phyloP scores from a whole-genome alignment of 1,140 invertebrate species.

The Epicauta chinensis region DNA sequence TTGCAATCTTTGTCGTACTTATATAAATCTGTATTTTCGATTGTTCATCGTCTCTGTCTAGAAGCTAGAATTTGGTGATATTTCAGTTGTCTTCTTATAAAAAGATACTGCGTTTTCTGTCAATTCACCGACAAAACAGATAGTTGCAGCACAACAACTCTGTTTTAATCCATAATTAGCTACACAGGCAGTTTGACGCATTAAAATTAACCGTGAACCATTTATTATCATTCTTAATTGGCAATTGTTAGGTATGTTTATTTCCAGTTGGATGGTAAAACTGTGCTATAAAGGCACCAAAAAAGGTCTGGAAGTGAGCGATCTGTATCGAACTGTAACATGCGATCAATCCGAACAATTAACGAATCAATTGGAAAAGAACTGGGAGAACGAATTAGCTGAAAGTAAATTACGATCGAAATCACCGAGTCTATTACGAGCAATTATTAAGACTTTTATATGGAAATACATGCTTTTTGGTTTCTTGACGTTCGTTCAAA shows the following conservation, averaged over 20 bases:
- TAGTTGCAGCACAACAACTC: too few species aligned
- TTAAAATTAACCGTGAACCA: background rate
- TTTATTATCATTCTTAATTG: background rate
- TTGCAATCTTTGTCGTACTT: too few species aligned
- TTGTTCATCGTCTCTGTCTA: too few species aligned
- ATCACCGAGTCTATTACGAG: slow-evolving; percentile 39
- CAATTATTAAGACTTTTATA: slow-evolving; percentile 43
- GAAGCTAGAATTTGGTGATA: too few species aligned
- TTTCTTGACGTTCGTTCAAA: slow-evolving; percentile 40
- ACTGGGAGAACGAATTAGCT: slow-evolving; percentile 46
- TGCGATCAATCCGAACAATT: slow-evolving; percentile 36
- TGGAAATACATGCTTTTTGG: slow-evolving; percentile 43
- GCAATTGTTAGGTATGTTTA: background rate
- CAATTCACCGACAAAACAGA: too few species aligned
- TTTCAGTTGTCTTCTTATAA: too few species aligned
- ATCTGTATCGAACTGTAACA: slow-evolving; percentile 32
- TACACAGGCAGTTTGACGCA: too few species aligned
- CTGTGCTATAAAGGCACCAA: slow-evolving; percentile 29
- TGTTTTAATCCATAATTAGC: too few species aligned
- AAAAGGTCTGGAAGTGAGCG: slow-evolving; percentile 28
- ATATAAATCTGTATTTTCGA: too few species aligned
- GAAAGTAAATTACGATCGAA: slow-evolving; percentile 19
- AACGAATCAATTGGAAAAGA: slow-evolving; percentile 45
- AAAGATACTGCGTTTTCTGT: too few species aligned
- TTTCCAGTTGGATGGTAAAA: slow-evolving; percentile 35